Evolutionary conservation across 2,888 invertebrate species (phyloP).

Genomic region (Lasius platythorax): DNA sequence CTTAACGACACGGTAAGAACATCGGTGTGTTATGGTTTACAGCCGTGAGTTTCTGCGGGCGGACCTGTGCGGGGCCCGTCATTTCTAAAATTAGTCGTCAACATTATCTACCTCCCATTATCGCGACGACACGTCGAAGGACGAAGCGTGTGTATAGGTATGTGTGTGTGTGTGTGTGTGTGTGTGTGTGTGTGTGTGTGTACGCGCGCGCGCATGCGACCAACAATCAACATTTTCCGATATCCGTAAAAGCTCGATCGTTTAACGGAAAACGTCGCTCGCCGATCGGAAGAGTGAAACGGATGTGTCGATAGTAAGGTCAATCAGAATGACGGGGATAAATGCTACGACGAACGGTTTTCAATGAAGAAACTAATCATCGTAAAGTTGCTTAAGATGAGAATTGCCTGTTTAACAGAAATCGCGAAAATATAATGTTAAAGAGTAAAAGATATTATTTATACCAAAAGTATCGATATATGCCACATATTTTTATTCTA

Average conservation of each 20-base stretch:
- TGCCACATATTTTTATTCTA: not conserved
- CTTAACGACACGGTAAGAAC: constrained; percentile 38
- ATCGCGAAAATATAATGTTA: not conserved
- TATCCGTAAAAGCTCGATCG: constrained; percentile 40
- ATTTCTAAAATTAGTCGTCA: constrained; percentile 69
- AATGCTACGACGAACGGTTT: not conserved
- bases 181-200: too few relatives aligned
- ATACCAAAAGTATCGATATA: not conserved
- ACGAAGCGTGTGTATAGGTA: constrained; percentile 8
- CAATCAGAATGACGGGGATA: constrained; percentile 8
- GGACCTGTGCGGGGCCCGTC: constrained; percentile 45
- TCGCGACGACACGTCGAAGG: constrained; percentile 61
- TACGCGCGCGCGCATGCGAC: not conserved
- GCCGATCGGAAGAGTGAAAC: constrained; percentile 25
- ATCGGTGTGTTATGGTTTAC: not conserved
- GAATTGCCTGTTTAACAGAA: not conserved
- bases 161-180: too few relatives aligned
- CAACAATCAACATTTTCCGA: constrained; percentile 39
- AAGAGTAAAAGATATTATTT: not conserved
- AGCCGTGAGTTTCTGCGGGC: constrained; percentile 9
- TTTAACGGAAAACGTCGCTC: constrained; percentile 29
- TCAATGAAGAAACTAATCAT: not conserved
- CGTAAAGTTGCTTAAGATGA: not conserved
- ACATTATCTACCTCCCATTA: constrained; percentile 59
- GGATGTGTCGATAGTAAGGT: constrained; percentile 31